Evolutionary conservation across 2,888 invertebrate species (phyloP).

Genomic region (Drosophila parthenogenetica): DNA sequence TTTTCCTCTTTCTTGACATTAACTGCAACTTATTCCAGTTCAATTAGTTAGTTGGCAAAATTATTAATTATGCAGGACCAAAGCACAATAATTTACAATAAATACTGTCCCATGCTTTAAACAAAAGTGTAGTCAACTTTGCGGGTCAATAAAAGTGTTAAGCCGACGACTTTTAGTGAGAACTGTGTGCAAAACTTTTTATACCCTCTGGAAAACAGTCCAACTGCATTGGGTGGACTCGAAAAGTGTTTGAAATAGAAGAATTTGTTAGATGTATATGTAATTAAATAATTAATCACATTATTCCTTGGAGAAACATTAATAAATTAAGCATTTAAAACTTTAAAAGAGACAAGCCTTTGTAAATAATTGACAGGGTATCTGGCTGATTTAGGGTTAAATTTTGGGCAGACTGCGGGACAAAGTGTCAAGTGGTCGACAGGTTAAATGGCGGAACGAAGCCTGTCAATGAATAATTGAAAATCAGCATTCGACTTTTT

Average conservation of each 20-base stretch:
- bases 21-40: conserved; percentile 36
- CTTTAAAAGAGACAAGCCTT: background rate
- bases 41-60: conserved; percentile 23
- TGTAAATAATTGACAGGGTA: background rate
- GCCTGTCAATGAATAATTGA: conserved; percentile 74
- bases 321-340: no score
- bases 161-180: conserved; percentile 36
- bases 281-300: no score
- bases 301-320: no score
- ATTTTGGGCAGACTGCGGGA: conserved; percentile 3
- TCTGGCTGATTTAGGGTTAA: background rate
- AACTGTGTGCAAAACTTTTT: conserved; percentile 25
- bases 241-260: no score
- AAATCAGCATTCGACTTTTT: conserved; percentile 53
- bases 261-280: no score
- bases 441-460: conserved; percentile 64
- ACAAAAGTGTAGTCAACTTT: conserved; percentile 33
- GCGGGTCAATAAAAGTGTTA: conserved; percentile 32
- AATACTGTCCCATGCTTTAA: conserved; percentile 18
- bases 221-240: background rate
- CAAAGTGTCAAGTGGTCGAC: conserved; percentile 67
- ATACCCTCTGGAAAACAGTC: background rate
- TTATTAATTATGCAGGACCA: conserved; percentile 21
- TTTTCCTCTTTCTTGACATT: background rate
- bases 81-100: background rate